A percentile compares a stretch with the other conserved stretches of the same genome.
Evolutionary conservation across 2,888 invertebrate species (phyloP).

Genomic region (Tipula unca): DNA sequence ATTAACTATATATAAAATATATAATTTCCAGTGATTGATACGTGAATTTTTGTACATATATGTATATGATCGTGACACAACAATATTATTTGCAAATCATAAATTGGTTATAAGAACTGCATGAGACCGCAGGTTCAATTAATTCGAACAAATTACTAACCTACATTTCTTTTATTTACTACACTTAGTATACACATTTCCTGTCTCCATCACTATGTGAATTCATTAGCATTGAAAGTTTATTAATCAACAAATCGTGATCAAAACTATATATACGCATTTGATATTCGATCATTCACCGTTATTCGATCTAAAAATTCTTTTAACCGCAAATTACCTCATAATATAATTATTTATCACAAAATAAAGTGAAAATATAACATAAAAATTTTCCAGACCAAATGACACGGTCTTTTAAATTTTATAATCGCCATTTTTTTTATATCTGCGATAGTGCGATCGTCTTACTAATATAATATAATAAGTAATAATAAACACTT

Average conservation of each 20-base stretch:
- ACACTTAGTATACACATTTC: background rate
- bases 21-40: background rate
- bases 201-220: background rate
- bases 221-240: background rate
- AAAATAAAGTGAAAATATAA: background rate
- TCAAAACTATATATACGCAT: no score
- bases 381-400: background rate
- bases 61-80: background rate
- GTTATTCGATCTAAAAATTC: background rate
- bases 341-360: background rate
- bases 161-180: background rate
- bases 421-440: background rate
- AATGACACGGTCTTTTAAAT: background rate
- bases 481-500: background rate
- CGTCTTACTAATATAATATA: no score
- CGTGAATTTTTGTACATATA: background rate
- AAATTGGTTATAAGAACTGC: background rate
- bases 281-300: background rate
- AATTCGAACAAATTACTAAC: background rate
- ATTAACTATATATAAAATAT: background rate
- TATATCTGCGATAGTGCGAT: no score
- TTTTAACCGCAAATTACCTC: background rate
- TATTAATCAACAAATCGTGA: background rate
- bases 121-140: background rate
- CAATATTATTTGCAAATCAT: background rate